phyloP scores from a whole-genome alignment of 2,888 invertebrate genomes.

The Archaeoteleia sp. region DNA sequence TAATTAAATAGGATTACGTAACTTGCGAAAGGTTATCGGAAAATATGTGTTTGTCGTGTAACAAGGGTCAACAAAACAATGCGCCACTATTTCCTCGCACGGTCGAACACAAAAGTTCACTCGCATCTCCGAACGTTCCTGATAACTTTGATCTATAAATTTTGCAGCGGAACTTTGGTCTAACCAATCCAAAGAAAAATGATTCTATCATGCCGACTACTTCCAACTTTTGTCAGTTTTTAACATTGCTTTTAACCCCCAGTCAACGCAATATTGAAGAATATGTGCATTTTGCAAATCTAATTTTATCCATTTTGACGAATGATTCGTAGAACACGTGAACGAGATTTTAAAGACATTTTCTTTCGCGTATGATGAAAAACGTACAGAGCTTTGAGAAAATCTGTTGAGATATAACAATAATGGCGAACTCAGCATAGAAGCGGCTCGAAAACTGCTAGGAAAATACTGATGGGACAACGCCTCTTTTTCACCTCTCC shows the following conservation, averaged over 20 bases:
- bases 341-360: neutral
- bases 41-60: slow-evolving; percentile 37
- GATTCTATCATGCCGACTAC: slow-evolving; percentile 4
- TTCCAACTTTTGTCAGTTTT: slow-evolving; percentile 18
- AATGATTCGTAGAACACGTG: too few relatives aligned
- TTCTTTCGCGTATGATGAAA: slow-evolving; percentile 3
- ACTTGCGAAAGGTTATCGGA: slow-evolving; percentile 14
- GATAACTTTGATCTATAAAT: slow-evolving; percentile 36
- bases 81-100: slow-evolving; percentile 8
- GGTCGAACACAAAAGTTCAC: slow-evolving; percentile 19
- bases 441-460: slow-evolving; percentile 19
- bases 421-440: slow-evolving; percentile 7
- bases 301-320: too few relatives aligned
- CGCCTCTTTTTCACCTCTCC: slow-evolving; percentile 26
- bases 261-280: too few relatives aligned
- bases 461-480: slow-evolving; percentile 34
- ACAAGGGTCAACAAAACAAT: slow-evolving; percentile 35
- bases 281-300: too few relatives aligned
- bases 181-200: slow-evolving; percentile 9
- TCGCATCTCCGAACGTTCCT: slow-evolving; percentile 5
- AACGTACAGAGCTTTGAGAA: slow-evolving; percentile 5
- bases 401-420: slow-evolving; percentile 11
- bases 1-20: slow-evolving; percentile 30
- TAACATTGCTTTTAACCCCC: slow-evolving; percentile 3
- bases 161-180: slow-evolving; percentile 11